A percentile compares a stretch with the other conserved stretches of the same genome.
These are phyloP conservation scores for Geodia barretti DNA, from an alignment of 37 sponge, comb jelly and placozoan genomes.

Conservation along the genomic window DNA sequence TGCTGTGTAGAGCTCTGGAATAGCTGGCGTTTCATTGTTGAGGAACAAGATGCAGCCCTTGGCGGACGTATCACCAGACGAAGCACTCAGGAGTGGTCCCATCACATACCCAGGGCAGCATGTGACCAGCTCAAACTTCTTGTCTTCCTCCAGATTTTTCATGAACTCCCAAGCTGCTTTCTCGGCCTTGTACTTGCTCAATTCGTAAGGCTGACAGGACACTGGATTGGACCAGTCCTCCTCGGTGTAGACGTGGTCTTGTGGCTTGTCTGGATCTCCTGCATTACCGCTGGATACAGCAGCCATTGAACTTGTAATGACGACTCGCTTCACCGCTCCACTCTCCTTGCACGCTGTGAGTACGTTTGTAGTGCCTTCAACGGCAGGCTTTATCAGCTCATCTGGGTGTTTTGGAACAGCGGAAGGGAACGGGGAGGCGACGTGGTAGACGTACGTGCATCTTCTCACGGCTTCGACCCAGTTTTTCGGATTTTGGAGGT, in stretches of 20 bases:
- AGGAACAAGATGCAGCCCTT: slow-evolving; percentile 17
- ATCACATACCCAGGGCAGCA: slow-evolving; percentile 42
- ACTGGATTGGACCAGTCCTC: slow-evolving; percentile 50
- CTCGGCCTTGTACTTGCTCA: slow-evolving; percentile 74
- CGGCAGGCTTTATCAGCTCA: slow-evolving; percentile 36
- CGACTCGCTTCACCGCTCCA: slow-evolving; percentile 65
- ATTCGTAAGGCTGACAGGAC: slow-evolving; percentile 24
- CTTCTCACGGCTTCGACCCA: slow-evolving; percentile 67
- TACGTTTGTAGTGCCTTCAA: slow-evolving; percentile 57
- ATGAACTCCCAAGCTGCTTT: slow-evolving; percentile 73
- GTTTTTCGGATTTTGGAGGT: slow-evolving; percentile 42
- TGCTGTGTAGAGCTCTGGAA: slow-evolving; percentile 21
- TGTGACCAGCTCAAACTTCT: slow-evolving; percentile 67
- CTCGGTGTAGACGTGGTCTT: slow-evolving; percentile 46
- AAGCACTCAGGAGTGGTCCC: slow-evolving; percentile 51
- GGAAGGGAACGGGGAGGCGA: slow-evolving; percentile 61
- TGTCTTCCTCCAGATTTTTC: slow-evolving; percentile 24
- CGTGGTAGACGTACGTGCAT: slow-evolving; percentile 66
- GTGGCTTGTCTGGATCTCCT: slow-evolving; percentile 4
- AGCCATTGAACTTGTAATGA: slow-evolving; percentile 60
- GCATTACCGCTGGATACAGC: slow-evolving; percentile 40
- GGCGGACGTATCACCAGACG: slow-evolving; percentile 6
- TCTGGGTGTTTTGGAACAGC: not conserved
- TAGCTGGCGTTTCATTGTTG: slow-evolving; percentile 15
- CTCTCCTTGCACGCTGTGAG: slow-evolving; percentile 51